Evolutionary conservation across 2,113 vertebrate genomes (phyloP).

Genomic region (Melospiza melodia): DNA sequence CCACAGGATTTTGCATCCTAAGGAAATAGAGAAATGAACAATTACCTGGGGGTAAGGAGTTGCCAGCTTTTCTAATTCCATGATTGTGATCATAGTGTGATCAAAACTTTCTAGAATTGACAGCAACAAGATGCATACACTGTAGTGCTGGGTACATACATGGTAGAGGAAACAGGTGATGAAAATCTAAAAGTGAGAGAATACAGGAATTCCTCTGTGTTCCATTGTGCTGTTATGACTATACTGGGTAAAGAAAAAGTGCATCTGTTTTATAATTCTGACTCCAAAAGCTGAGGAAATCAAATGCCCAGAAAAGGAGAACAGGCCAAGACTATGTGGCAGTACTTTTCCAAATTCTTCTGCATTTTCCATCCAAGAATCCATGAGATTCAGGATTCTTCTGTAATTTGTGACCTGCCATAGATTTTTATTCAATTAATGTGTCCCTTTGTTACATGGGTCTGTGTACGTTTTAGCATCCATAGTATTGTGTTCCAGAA

Average conservation of each 20-base stretch:
- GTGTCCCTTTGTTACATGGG: background rate
- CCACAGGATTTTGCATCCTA: background rate
- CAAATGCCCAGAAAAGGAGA: background rate
- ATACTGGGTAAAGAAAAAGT: background rate
- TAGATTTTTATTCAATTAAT: background rate
- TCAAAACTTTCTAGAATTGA: background rate
- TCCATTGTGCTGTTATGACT: background rate
- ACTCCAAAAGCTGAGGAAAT: background rate
- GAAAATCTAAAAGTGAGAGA: background rate
- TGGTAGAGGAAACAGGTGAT: background rate
- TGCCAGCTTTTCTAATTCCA: background rate
- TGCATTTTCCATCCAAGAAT: background rate
- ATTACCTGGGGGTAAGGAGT: background rate
- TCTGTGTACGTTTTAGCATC: background rate
- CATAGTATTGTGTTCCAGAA: background rate
- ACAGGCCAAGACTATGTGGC: background rate
- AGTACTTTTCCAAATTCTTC: background rate
- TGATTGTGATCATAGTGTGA: background rate
- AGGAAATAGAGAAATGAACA: background rate
- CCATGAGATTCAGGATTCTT: background rate
- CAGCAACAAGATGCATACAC: background rate
- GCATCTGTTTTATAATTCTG: background rate
- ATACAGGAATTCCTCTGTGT: background rate
- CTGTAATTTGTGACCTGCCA: background rate
- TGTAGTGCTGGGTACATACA: background rate